Percentiles rank a stretch among this genome's conserved stretches.
Conservation (phyloP, 2,113 vertebrate genomes). For the Panurus biarmicus region DNA sequence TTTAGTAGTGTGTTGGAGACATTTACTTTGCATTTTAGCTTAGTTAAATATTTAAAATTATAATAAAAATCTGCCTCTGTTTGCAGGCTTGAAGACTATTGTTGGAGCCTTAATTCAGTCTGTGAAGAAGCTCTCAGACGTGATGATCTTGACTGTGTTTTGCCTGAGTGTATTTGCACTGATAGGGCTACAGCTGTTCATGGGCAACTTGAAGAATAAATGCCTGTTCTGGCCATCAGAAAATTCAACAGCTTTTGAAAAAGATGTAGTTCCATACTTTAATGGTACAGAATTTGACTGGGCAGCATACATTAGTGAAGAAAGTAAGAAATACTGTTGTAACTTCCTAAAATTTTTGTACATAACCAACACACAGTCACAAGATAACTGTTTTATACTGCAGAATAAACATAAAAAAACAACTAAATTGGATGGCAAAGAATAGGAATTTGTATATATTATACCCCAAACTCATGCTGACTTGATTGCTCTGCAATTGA, state of each 20-base stretch:
- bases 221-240: slow-evolving; percentile 68
- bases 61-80: not conserved
- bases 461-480: not conserved
- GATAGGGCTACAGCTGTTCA: slow-evolving; percentile 91
- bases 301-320: slow-evolving; percentile 17
- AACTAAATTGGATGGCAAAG: not conserved
- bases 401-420: not conserved
- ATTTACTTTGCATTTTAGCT: not conserved
- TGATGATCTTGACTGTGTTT: slow-evolving; percentile 97
- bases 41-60: not conserved
- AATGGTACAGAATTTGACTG: slow-evolving; percentile 48
- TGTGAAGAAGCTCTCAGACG: slow-evolving; percentile 92
- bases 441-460: not conserved
- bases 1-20: not conserved
- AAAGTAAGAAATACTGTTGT: slow-evolving; percentile 45
- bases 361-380: not conserved
- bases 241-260: slow-evolving; percentile 19
- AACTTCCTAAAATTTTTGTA: not conserved
- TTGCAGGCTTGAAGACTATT: slow-evolving; percentile 92
- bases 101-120: slow-evolving; percentile 95
- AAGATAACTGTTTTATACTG: not conserved
- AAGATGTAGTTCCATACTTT: not conserved
- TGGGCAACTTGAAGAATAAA: slow-evolving; percentile 87
- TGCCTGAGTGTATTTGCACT: slow-evolving; percentile 97
- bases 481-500: fast-evolving